Evolutionary conservation across 30 jellyfish, hydroid and myxozoan species (phyloP), one percentile per base, ranked within the genome.

Genomic region (Aurelia aurita complex sp. Pacific): DNA sequence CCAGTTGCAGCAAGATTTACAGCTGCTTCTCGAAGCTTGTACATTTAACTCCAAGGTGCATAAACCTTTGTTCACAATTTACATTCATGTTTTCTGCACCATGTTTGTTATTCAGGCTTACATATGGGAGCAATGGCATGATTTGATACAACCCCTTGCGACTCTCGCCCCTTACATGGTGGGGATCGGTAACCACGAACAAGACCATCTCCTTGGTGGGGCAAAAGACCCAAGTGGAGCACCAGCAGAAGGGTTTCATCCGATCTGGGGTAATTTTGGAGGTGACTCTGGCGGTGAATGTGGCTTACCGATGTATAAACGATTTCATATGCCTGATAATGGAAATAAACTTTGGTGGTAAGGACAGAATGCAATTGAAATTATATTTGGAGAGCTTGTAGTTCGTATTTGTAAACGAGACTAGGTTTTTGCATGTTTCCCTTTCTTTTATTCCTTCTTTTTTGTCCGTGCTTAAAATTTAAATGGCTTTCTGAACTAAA

Each of bases 221-320:
- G 96, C 80, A 63, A 75, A 88, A 53, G 98, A 92, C 89, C 98
- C 98, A n/a, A 87, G 97, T 81, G 92, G 92, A 7, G 96, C 96
- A 9, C 84, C 89, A 1, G 96, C 96, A 19, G 91, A 77, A 74
- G 97, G 97, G 18, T 92, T 92, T 81, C 95, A 85, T 46, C 98
- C 98, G 8, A 19, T 32, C 16, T 88, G 97, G 97, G 89, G 89
- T 33, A 92, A 87, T 43, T 66, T 73, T 64, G 91, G 83, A 4
- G 77, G 57, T 67, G 98, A 92, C 42, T 92, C 98, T 46, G 98
- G 98, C 19, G 98, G 98, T 18, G 98, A 92, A 84, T 92, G 98
- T 74, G 97, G 98, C 12, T 83, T 91, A 0, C 98, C 98, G 7
- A 87, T 86, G 97, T 86, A 63, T 71, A 79, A 81, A 18, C 94